phyloP scores from a whole-genome alignment of 2,888 invertebrate species.

The Eristalis arbustorum region DNA sequence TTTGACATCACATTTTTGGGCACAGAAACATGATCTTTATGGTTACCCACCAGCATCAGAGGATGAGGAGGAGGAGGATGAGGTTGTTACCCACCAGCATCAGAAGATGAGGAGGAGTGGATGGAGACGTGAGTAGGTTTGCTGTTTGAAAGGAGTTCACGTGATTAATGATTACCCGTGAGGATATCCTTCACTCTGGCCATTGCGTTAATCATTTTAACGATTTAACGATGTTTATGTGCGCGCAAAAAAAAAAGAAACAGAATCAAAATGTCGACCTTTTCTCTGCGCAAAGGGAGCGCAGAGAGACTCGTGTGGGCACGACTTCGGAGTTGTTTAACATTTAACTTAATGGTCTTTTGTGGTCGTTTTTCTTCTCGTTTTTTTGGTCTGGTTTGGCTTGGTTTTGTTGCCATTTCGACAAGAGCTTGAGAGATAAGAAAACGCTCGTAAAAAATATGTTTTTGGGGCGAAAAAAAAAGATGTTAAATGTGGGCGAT shows the following conservation, averaged over 20 bases:
- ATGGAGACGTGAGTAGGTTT: background rate
- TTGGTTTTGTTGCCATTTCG: background rate
- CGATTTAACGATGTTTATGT: slow-evolving; percentile 11
- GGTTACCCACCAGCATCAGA: background rate
- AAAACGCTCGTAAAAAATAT: background rate
- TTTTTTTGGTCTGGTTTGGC: background rate
- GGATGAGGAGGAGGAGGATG: no score
- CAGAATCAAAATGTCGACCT: background rate
- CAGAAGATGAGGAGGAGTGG: no score
- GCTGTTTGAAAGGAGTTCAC: slow-evolving; percentile 14
- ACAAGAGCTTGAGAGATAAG: slow-evolving; percentile 27
- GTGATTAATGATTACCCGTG: slow-evolving; percentile 48
- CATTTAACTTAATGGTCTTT: slow-evolving; percentile 18
- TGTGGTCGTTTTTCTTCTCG: background rate
- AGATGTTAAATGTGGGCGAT: background rate
- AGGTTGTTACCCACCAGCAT: no score
- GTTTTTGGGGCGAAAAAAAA: background rate
- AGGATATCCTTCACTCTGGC: slow-evolving; percentile 24
- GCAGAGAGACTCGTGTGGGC: slow-evolving; percentile 17
- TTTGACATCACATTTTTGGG: background rate
- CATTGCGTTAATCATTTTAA: slow-evolving; percentile 38
- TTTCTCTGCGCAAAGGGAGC: background rate
- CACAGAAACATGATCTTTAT: background rate
- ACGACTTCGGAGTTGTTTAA: slow-evolving; percentile 15
- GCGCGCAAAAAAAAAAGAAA: background rate